These are phyloP conservation scores for Crossaster papposus DNA, from an alignment of 53 echinoderm and acorn worm genomes.

Conservation along the genomic window DNA sequence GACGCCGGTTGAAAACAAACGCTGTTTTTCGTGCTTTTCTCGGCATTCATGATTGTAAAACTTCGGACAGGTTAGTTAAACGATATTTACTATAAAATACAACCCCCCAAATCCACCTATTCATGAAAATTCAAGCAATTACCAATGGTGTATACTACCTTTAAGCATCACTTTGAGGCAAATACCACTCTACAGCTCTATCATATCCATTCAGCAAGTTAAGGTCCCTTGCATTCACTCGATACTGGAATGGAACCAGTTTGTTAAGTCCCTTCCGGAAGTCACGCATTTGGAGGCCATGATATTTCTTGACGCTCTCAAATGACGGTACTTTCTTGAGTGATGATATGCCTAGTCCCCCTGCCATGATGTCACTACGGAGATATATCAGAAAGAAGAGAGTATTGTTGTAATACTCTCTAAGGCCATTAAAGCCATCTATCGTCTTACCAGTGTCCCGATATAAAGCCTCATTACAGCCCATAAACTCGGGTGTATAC, in stretches of 20 bases:
- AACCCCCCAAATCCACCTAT: too few relatives aligned
- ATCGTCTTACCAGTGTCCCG: not conserved
- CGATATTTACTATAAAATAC: too few relatives aligned
- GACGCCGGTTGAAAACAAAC: too few relatives aligned
- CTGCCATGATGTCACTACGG: conserved; percentile 30
- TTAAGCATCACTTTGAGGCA: not conserved
- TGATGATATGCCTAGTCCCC: not conserved
- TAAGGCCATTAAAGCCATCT: not conserved
- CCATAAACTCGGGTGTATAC: not conserved
- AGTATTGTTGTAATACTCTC: conserved; percentile 21
- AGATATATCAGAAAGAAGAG: conserved; percentile 11
- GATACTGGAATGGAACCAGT: conserved; percentile 65
- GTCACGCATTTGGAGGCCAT: conserved; percentile 69
- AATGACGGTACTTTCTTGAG: not conserved
- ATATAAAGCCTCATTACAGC: not conserved
- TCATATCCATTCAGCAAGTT: conserved; percentile 36
- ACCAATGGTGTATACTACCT: too few relatives aligned
- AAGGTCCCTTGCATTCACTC: conserved; percentile 47
- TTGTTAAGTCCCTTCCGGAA: conserved; percentile 65
- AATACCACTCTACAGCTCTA: conserved; percentile 37
- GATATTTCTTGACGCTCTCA: conserved; percentile 18
- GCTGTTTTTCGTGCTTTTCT: too few relatives aligned
- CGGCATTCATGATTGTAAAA: too few relatives aligned
- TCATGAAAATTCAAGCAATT: too few relatives aligned
- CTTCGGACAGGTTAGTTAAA: too few relatives aligned